Percentiles rank a stretch among this genome's conserved stretches.
These are phyloP conservation scores for Xestia ashworthii DNA, from an alignment of 2,888 invertebrate genomes.

Conservation along the genomic window DNA sequence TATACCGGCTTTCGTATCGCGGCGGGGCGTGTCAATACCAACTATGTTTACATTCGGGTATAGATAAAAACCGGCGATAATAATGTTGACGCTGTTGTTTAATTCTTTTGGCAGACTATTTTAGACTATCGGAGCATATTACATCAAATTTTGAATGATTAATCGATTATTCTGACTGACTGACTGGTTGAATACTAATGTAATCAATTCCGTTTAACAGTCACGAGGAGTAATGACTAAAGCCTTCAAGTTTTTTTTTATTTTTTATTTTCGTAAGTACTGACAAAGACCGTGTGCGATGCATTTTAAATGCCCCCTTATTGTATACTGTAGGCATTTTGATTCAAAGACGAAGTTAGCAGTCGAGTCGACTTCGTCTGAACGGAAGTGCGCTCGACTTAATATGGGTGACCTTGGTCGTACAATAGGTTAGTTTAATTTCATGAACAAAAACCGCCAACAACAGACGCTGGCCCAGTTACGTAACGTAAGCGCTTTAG, in stretches of 20 bases:
- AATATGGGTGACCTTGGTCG: conserved; percentile 86
- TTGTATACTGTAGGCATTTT: conserved; percentile 40
- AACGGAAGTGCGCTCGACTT: conserved; percentile 83
- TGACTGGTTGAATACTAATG: conserved; percentile 34
- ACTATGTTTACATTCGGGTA: conserved; percentile 84
- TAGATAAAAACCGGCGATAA: conserved; percentile 79
- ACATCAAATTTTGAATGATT: conserved; percentile 21
- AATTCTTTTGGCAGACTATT: conserved; percentile 49
- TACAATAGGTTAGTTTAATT: conserved; percentile 79
- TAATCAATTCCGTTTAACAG: conserved; percentile 19
- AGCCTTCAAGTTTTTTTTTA: conserved; percentile 28
- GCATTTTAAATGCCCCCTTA: conserved; percentile 60
- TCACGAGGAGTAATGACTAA: conserved; percentile 23
- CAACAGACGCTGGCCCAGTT: conserved; percentile 74
- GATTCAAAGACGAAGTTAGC: conserved; percentile 56
- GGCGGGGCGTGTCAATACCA: conserved; percentile 83
- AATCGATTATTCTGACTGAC: conserved; percentile 26
- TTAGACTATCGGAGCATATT: conserved; percentile 19
- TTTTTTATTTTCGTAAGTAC: conserved; percentile 34
- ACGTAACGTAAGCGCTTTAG: conserved; percentile 70
- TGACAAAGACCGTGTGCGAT: conserved; percentile 41
- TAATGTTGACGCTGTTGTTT: conserved; percentile 63
- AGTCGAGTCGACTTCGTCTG: conserved; percentile 59
- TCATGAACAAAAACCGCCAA: conserved; percentile 70
- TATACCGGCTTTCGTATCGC: conserved; percentile 86